A percentile compares a stretch with the other conserved stretches of the same genome.
Conservation (phyloP, 2,888 invertebrate genomes). For the Cheilosia soror region DNA sequence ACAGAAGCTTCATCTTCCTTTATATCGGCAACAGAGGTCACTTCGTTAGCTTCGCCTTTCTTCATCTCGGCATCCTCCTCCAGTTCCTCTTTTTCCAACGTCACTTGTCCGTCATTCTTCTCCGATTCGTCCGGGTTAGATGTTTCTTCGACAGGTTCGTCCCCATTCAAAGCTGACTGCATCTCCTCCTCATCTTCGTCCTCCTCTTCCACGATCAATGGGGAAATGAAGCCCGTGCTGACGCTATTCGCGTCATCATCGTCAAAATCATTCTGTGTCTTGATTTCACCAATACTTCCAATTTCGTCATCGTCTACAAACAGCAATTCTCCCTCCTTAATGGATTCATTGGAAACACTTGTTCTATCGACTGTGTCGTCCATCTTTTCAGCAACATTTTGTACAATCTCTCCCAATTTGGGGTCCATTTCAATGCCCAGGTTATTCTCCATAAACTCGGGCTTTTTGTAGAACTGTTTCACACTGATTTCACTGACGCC, state of each 20-base stretch:
- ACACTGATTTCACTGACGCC: slow-evolving; percentile 83
- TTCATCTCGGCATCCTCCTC: not conserved
- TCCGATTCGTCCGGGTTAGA: slow-evolving; percentile 73
- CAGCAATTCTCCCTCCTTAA: slow-evolving; percentile 78
- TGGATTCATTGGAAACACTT: slow-evolving; percentile 76
- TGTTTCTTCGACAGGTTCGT: slow-evolving; percentile 77
- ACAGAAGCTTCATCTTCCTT: not conserved
- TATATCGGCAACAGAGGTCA: not conserved
- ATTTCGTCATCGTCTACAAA: slow-evolving; percentile 79
- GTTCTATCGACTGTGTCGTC: slow-evolving; percentile 48
- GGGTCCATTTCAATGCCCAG: slow-evolving; percentile 84
- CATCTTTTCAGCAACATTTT: slow-evolving; percentile 76
- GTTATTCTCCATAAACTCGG: slow-evolving; percentile 83
- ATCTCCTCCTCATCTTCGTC: slow-evolving; percentile 71
- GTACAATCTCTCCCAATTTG: slow-evolving; percentile 83
- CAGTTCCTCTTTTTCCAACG: too few relatives aligned
- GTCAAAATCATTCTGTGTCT: slow-evolving; percentile 36
- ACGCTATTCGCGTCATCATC: slow-evolving; percentile 76
- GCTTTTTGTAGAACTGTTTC: slow-evolving; percentile 83
- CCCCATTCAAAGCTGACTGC: slow-evolving; percentile 59
- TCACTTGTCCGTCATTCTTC: too few relatives aligned
- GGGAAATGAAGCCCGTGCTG: slow-evolving; percentile 76
- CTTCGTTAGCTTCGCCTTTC: not conserved
- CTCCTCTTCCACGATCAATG: slow-evolving; percentile 77
- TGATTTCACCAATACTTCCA: slow-evolving; percentile 66